Evolutionary conservation across 1,140 invertebrate species (phyloP).

Genomic region (Camponotus floridanus): DNA sequence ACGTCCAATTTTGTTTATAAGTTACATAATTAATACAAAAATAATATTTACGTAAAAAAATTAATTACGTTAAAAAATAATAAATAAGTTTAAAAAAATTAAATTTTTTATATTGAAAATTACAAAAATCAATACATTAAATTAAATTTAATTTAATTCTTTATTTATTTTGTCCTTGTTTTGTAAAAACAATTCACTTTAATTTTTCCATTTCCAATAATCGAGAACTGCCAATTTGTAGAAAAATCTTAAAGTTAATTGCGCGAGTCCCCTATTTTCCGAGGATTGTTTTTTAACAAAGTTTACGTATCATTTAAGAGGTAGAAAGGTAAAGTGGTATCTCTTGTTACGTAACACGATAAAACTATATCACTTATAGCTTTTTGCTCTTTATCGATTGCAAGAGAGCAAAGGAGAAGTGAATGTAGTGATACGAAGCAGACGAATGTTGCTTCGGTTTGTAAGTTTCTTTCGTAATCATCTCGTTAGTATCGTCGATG

Average conservation of each 20-base stretch:
- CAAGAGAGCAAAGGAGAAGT: neutral
- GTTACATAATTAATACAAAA: too few species aligned
- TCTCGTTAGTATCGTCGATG: neutral
- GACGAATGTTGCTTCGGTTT: neutral
- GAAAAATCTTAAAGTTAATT: constrained; percentile 30
- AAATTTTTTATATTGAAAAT: too few species aligned
- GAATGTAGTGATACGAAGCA: constrained; percentile 10
- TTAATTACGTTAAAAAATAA: too few species aligned
- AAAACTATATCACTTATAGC: constrained; percentile 48
- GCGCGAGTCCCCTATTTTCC: neutral
- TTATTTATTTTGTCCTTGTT: neutral
- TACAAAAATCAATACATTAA: too few species aligned
- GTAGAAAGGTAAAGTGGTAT: constrained; percentile 33
- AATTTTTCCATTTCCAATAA: constrained; percentile 44
- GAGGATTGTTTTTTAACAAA: constrained; percentile 46
- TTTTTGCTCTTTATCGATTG: constrained; percentile 46
- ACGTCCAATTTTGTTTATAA: too few species aligned
- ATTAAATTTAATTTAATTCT: neutral
- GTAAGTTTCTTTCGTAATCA: constrained; percentile 9
- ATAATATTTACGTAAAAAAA: too few species aligned
- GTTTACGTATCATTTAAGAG: constrained; percentile 41
- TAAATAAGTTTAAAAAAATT: too few species aligned
- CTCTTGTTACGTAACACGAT: constrained; percentile 29
- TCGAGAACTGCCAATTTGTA: constrained; percentile 22
- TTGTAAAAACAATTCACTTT: neutral